Evolutionary conservation across 2,888 invertebrate genomes (phyloP).

Genomic region (Geotrupes spiniger): DNA sequence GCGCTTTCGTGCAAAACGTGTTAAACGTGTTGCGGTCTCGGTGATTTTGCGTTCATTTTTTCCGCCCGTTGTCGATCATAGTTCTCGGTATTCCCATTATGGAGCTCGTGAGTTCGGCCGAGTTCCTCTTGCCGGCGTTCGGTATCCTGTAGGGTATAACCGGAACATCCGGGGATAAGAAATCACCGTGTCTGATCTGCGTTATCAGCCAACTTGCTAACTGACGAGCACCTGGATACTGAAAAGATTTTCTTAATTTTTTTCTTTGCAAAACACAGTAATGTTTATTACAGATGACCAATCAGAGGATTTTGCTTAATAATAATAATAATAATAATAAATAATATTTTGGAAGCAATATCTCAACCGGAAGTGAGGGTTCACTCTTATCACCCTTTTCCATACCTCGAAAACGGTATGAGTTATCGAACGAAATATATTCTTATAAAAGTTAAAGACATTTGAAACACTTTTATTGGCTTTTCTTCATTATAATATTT

Average conservation of each 20-base stretch:
- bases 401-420: too few species aligned
- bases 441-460: too few species aligned
- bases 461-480: too few species aligned
- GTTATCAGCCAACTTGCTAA: constrained; percentile 22
- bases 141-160: constrained; percentile 55
- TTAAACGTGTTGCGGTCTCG: too few species aligned
- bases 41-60: constrained; percentile 8
- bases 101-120: constrained; percentile 47
- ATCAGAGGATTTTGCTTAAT: too few species aligned
- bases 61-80: constrained; percentile 66
- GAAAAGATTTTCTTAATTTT: constrained; percentile 6
- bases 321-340: too few species aligned
- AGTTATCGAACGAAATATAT: too few species aligned
- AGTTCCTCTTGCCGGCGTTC: constrained; percentile 32
- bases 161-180: constrained; percentile 18
- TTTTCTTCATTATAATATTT: too few species aligned
- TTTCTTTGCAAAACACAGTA: neutral
- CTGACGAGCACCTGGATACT: constrained; percentile 22
- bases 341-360: too few species aligned
- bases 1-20: too few species aligned
- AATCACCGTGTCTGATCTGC: constrained; percentile 18
- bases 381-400: too few species aligned
- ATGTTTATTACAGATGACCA: neutral
- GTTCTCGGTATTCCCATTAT: constrained; percentile 73
- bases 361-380: too few species aligned